Conservation (phyloP, 1,140 invertebrate genomes). For the Drosophila lacteicornis region DNA sequence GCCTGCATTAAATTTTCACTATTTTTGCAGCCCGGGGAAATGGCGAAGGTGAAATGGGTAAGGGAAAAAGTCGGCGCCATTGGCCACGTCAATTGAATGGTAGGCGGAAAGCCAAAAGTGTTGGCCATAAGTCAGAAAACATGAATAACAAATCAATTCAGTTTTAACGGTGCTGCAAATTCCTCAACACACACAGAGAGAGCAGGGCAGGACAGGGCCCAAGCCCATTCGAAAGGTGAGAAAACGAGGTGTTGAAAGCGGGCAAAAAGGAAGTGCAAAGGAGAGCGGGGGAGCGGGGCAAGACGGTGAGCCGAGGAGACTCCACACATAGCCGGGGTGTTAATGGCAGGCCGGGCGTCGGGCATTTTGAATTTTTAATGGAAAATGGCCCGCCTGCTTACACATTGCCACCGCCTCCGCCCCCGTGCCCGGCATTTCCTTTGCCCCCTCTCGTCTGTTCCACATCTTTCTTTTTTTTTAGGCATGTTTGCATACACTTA, state of each 20-base stretch:
- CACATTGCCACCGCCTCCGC: conserved; percentile 8
- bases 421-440: background rate
- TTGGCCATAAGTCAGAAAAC: conserved; percentile 82
- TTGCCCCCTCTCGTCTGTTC: conserved; percentile 31
- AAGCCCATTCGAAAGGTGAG: conserved; percentile 68
- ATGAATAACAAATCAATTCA: conserved; percentile 83
- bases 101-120: conserved; percentile 77
- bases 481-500: conserved; percentile 81
- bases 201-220: background rate
- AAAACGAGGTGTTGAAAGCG: conserved; percentile 79
- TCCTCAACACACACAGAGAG: conserved; percentile 55
- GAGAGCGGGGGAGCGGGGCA: conserved; percentile 24
- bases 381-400: conserved; percentile 67
- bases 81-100: conserved; percentile 71
- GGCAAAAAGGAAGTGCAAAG: conserved; percentile 24
- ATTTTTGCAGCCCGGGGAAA: conserved; percentile 37
- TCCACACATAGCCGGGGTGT: conserved; percentile 53
- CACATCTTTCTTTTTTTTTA: conserved; percentile 59
- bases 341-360: conserved; percentile 77
- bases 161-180: conserved; percentile 74
- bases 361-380: conserved; percentile 83
- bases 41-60: background rate
- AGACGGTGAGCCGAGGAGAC: conserved; percentile 47
- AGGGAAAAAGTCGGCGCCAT: conserved; percentile 58
- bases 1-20: conserved; percentile 77